Evolutionary conservation across 35 echinoderm and acorn worm species (phyloP), one percentile per base, ranked within the genome.

Genomic region (Chiridota heheva): DNA sequence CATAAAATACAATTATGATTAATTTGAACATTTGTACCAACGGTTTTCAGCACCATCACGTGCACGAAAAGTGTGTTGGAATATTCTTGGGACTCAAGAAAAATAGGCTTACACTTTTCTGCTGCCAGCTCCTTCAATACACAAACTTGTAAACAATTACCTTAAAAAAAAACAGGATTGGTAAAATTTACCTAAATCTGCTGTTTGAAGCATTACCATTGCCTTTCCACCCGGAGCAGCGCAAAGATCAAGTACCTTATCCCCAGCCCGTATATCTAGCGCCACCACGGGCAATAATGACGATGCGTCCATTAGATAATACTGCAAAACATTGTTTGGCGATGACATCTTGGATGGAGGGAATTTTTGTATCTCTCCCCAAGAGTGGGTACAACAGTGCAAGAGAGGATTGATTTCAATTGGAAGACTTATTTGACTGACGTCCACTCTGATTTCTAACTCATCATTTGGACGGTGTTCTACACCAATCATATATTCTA

Each of bases 231-330:
- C 93, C 26, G 88, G 93, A 7, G 62, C 88, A 33, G 88, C 88
- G 67, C 93, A 97, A 83, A 97, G 64, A 58, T 97, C 93, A 41
- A 97, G 51, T 15, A 97, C 81, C 7, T 65, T 43, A 30, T 91
- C 88, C 7, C 73, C 48, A 16, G 72, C 51, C 49, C 56, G 40
- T 8, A 91, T 17, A 81, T 84, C 93, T 60, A 97, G 55, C 0
- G 88, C 88, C 36, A 97, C 46, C 35, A 97, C 93, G 7, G 93
- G 93, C 28, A 97, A 59, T 15, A 97, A 28, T 0, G 93, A 96
- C 36, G 88, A 84, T 12, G 88, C 83, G 84, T 97, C 93, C 87
- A 97, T 83, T 32, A 79, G 41, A 64, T 97, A 97, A 67, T 97
- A 91, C 51, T 62, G 43, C 25, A 91, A 72, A 25, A 64, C 41